Evolutionary conservation across 2,888 invertebrate species (phyloP).

Genomic region (Drosophila quinaria): DNA sequence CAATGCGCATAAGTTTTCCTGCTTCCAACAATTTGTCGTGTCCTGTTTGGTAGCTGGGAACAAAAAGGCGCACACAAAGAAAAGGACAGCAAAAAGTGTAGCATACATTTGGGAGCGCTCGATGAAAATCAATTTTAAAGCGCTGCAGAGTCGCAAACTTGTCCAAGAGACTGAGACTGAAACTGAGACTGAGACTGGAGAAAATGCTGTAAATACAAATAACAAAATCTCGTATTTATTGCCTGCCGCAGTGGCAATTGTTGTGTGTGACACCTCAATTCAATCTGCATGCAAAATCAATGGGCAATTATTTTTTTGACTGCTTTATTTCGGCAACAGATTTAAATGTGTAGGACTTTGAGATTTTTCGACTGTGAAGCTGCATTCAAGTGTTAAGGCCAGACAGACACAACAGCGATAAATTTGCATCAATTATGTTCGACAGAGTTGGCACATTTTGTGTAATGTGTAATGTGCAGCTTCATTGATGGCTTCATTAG

Average conservation of each 20-base stretch:
- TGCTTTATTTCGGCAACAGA: constrained; percentile 1
- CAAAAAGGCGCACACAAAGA: constrained; percentile 14
- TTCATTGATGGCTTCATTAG: constrained; percentile 65
- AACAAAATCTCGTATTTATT: constrained; percentile 55
- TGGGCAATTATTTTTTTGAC: constrained; percentile 36
- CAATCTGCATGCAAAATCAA: constrained; percentile 70
- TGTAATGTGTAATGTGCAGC: constrained; percentile 38
- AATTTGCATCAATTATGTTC: constrained; percentile 66
- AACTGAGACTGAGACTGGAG: not conserved
- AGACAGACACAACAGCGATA: constrained; percentile 13
- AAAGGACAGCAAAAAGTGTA: constrained; percentile 29
- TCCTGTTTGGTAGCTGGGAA: constrained; percentile 52
- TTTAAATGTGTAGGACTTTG: constrained; percentile 1
- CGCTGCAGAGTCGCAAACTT: constrained; percentile 27
- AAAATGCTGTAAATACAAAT: constrained; percentile 27
- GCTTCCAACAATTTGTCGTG: constrained; percentile 74
- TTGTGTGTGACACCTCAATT: constrained; percentile 44
- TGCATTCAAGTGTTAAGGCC: constrained; percentile 58
- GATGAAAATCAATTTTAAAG: constrained; percentile 70
- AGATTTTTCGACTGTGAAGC: constrained; percentile 2
- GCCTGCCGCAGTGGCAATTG: constrained; percentile 38
- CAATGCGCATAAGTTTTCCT: constrained; percentile 75
- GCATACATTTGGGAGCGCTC: constrained; percentile 67
- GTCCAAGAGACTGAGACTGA: not conserved
- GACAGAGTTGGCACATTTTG: constrained; percentile 21